Base-by-base conservation (phyloP, 1,140 invertebrate species). In the Drosophila bipectinata region DNA sequence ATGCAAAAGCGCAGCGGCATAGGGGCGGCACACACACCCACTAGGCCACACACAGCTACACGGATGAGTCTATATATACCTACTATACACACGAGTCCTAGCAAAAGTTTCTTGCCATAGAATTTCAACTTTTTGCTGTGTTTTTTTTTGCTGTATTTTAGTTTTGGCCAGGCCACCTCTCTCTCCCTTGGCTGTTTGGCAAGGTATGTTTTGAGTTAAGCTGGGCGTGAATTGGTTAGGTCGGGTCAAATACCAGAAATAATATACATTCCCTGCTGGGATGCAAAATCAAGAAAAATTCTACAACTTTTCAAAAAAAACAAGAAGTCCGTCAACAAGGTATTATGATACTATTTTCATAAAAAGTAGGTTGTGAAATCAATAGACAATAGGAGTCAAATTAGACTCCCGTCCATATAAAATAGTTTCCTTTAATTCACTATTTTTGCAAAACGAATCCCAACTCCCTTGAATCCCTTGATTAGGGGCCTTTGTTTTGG, bases 51-150 rank as follows among this genome's bases (percentile, higher is more conserved):
- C 8, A 52, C 30, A 28, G 12, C n/a, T 3, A 7, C 10, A 5
- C 15, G 21, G 3, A 10, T 32, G 30, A 9, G 30, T 8, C 8
- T 32, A 32, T 10, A 32, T 10, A 32, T 32, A 44, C 12, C 30
- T 21, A 24, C 30, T 37, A 59, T 4, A 52, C 47, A 62, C 41
- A 51, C 41, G 52, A 41, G 47, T 39, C 37, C 37, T 28, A 37
- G 53, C 68, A 66, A 78, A 80, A 77, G 41, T 80, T 78, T 80
- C 48, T 57, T 48, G 53, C 45, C 39, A 44, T 44, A 51, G 51
- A 52, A 74, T 63, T 74, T 71, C 54, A 59, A 64, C 60, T 39
- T 74, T 74, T 55, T 44, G 52, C 41, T 63, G 53, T 41, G 26
- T 41, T 57, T 58, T 57, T 58, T 61, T 59, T 60, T 14, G 21